phyloP scores from a whole-genome alignment of 23 tunicate species.

The Trididemnum clinides region DNA sequence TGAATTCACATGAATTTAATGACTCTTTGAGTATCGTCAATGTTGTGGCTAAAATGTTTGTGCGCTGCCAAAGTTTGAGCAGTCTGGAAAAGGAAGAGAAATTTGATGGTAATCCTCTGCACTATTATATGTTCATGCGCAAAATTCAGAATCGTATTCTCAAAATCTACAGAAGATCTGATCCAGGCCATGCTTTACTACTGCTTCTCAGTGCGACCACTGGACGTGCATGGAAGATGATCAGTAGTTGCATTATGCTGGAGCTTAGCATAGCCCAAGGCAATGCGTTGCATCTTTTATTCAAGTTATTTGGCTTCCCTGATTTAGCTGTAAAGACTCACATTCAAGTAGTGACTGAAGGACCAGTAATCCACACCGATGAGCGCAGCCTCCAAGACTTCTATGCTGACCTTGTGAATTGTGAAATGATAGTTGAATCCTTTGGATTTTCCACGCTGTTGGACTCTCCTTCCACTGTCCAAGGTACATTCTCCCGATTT shows the following conservation, averaged over 20 bases:
- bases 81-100: neutral
- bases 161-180: neutral
- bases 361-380: neutral
- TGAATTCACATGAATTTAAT: too few relatives aligned
- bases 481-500: too few relatives aligned
- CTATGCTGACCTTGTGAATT: conserved; percentile 8
- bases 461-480: neutral
- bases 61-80: conserved; percentile 1
- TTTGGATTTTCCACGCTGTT: neutral
- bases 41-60: neutral
- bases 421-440: conserved; percentile 2
- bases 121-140: conserved; percentile 9
- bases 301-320: neutral
- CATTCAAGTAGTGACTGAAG: neutral
- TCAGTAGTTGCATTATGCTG: conserved; percentile 7
- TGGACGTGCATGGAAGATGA: conserved; percentile 10
- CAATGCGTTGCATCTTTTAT: neutral
- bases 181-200: conserved; percentile 19
- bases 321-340: conserved; percentile 12
- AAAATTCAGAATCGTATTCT: neutral
- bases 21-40: too few relatives aligned
- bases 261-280: neutral
- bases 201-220: conserved; percentile 4
- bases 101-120: neutral
- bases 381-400: conserved; percentile 21